Conservation (phyloP, 2,113 vertebrate species). For the Riparia riparia region DNA sequence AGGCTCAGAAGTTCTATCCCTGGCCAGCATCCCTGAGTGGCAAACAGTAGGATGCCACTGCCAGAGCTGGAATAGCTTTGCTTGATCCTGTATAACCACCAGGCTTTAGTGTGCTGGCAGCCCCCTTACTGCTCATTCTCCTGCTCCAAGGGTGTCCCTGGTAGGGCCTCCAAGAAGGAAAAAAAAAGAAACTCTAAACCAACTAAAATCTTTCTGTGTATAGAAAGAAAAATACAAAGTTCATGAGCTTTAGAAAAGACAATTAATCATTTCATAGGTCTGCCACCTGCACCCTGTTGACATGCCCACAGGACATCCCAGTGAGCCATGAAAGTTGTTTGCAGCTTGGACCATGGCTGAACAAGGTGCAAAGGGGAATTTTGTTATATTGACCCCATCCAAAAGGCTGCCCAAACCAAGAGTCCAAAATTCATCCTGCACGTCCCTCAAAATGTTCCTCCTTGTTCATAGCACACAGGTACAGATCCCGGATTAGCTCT, state of each 20-base stretch:
- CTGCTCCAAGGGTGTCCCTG: not conserved
- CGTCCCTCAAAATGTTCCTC: not conserved
- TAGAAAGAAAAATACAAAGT: not conserved
- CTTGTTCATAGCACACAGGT: fast-evolving
- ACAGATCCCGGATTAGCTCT: not conserved
- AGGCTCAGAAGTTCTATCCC: not conserved
- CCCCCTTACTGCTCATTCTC: not conserved
- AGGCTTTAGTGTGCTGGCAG: not conserved
- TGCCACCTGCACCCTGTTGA: not conserved
- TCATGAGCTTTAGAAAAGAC: not conserved
- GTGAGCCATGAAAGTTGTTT: not conserved
- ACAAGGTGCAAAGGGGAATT: not conserved
- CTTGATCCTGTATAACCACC: not conserved
- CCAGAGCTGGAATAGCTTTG: not conserved
- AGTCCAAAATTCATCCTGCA: not conserved
- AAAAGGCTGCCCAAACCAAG: not conserved
- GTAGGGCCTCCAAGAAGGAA: not conserved
- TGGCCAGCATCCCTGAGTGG: not conserved
- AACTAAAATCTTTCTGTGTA: not conserved
- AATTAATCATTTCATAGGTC: not conserved
- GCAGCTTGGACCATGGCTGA: not conserved
- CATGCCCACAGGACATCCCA: not conserved
- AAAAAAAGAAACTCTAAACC: not conserved
- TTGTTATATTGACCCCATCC: not conserved
- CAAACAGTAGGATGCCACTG: not conserved